Evolutionary conservation across 2,888 invertebrate genomes (phyloP).

Genomic region (Polydrusus cervinus): DNA sequence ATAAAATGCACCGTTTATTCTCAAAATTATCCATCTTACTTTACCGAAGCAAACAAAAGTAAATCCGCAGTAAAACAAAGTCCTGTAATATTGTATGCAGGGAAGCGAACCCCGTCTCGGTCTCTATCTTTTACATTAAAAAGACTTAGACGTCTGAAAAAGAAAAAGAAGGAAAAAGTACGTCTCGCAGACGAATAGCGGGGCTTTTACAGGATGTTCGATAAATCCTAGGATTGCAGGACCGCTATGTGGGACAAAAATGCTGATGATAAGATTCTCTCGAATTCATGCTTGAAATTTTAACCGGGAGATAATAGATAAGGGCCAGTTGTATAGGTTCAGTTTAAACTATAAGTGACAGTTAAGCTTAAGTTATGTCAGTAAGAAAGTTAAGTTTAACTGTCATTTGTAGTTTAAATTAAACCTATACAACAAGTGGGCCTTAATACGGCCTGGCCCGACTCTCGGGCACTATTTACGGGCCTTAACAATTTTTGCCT

Average conservation of each 20-base stretch:
- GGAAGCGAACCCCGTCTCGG: conserved; percentile 17
- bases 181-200: conserved; percentile 11
- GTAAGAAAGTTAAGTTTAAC: too few relatives aligned
- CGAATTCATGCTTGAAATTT: conserved; percentile 5
- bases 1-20: conserved; percentile 28
- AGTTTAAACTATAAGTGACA: too few relatives aligned
- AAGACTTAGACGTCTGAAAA: conserved; percentile 17
- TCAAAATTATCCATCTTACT: conserved; percentile 28
- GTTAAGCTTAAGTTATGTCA: too few relatives aligned
- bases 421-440: too few relatives aligned
- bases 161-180: neutral
- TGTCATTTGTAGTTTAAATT: too few relatives aligned
- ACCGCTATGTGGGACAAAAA: conserved; percentile 11
- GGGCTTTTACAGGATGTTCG: conserved; percentile 18
- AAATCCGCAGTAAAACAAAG: conserved; percentile 27
- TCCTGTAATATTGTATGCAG: conserved; percentile 25
- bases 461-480: too few relatives aligned
- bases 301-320: neutral
- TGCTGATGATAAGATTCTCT: neutral
- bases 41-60: conserved; percentile 17
- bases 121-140: conserved; percentile 31
- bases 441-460: too few relatives aligned
- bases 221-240: conserved; percentile 10
- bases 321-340: too few relatives aligned
- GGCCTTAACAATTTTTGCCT: too few relatives aligned